Evolutionary conservation across 2,888 invertebrate species (phyloP).

Genomic region (Pandemis heparana): DNA sequence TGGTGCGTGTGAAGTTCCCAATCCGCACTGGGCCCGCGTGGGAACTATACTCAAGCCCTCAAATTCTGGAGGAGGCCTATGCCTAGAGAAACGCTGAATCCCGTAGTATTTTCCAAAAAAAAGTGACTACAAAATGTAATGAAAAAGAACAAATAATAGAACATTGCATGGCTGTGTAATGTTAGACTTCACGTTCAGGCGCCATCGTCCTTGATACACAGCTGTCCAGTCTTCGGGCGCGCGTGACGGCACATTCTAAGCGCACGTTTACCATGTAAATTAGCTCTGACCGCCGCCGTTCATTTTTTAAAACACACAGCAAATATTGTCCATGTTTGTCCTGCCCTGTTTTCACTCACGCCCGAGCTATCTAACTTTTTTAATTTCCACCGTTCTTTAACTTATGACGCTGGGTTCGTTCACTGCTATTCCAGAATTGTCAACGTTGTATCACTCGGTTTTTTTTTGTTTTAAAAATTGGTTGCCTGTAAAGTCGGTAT

Average conservation of each 20-base stretch:
- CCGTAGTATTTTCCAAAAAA: no score
- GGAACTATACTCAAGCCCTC: no score
- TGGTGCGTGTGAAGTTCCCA: no score
- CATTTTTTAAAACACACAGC: conserved; percentile 77
- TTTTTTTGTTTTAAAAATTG: neutral
- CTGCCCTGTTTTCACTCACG: conserved; percentile 43
- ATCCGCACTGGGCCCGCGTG: no score
- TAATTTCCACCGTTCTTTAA: conserved; percentile 55
- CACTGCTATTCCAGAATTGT: conserved; percentile 8
- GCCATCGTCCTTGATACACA: conserved; percentile 52
- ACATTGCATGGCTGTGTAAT: neutral
- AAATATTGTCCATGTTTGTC: conserved; percentile 67
- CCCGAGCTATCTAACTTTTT: conserved; percentile 50
- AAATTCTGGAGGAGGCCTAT: no score
- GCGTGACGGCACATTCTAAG: conserved; percentile 84
- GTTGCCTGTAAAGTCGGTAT: no score
- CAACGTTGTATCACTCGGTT: neutral
- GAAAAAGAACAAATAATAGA: no score
- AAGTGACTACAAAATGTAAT: no score
- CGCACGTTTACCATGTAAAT: conserved; percentile 83
- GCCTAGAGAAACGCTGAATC: no score
- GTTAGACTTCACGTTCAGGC: conserved; percentile 10
- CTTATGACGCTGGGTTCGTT: conserved; percentile 26
- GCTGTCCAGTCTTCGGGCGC: conserved; percentile 66
- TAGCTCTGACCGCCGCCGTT: conserved; percentile 65